A percentile compares a stretch with the other conserved stretches of the same genome.
phyloP scores from a whole-genome alignment of 2,888 invertebrate species.

The Amitus sp. region DNA sequence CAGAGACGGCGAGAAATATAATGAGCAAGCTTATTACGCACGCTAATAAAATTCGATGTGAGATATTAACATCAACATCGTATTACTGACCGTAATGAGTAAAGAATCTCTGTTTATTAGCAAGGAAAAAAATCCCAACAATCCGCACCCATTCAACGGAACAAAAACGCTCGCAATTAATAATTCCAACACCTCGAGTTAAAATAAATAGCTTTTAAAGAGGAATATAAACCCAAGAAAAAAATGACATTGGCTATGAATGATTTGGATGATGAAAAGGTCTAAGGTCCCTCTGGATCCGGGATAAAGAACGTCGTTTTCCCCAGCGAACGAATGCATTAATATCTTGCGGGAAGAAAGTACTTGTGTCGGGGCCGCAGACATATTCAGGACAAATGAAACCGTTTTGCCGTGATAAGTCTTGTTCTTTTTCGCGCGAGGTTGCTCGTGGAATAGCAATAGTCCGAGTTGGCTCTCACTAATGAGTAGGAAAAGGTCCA shows the following conservation, averaged over 20 bases:
- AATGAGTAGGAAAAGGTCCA: constrained; percentile 20
- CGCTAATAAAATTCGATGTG: constrained; percentile 10
- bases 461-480: constrained; percentile 28
- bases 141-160: neutral
- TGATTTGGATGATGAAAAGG: neutral
- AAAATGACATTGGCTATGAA: too few species aligned
- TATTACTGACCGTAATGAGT: constrained; percentile 27
- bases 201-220: too few species aligned
- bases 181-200: constrained; percentile 1
- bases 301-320: neutral
- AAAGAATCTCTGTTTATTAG: constrained; percentile 18
- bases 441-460: constrained; percentile 15
- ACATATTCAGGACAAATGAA: constrained; percentile 38
- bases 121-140: neutral
- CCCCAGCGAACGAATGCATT: constrained; percentile 28
- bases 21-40: constrained; percentile 21
- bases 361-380: constrained; percentile 26
- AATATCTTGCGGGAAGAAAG: constrained; percentile 37
- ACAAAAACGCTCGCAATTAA: neutral
- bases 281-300: neutral
- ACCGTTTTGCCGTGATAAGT: constrained; percentile 37
- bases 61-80: constrained; percentile 22
- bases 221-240: too few species aligned
- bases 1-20: constrained; percentile 5
- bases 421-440: constrained; percentile 26